phyloP scores from a whole-genome alignment of 1,140 invertebrate species.

The Dendroctonus ponderosae region DNA sequence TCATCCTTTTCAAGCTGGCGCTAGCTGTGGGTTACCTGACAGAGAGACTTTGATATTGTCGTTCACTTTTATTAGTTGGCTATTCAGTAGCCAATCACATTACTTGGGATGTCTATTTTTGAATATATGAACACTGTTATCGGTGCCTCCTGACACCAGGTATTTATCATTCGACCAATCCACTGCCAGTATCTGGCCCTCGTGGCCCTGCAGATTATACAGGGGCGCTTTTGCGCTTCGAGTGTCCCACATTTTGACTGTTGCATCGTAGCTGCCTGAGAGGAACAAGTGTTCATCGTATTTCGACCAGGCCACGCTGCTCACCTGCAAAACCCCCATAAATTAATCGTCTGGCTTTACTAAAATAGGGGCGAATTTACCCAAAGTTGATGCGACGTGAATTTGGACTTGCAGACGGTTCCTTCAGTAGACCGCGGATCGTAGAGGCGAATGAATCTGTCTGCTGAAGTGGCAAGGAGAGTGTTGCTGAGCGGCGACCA shows the following conservation, averaged over 20 bases:
- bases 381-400: constrained; percentile 90
- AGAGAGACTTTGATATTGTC: not conserved
- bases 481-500: constrained; percentile 75
- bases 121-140: constrained; percentile 91
- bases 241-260: constrained; percentile 94
- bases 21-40: constrained; percentile 19
- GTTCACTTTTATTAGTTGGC: not conserved
- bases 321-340: constrained; percentile 73
- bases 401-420: constrained; percentile 81
- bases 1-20: constrained; percentile 50
- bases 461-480: constrained; percentile 84
- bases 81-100: too few relatives aligned
- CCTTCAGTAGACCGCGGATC: constrained; percentile 89
- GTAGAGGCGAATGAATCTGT: constrained; percentile 85
- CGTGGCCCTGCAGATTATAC: constrained; percentile 90
- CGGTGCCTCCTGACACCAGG: constrained; percentile 89
- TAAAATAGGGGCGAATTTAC: constrained; percentile 55
- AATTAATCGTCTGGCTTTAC: not conserved
- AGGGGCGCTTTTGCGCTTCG: constrained; percentile 89
- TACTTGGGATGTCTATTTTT: constrained; percentile 54
- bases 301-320: constrained; percentile 81
- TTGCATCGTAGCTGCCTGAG: constrained; percentile 87
- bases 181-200: constrained; percentile 90
- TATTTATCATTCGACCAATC: constrained; percentile 88
- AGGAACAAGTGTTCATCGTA: constrained; percentile 83